phyloP scores from a whole-genome alignment of 1,140 invertebrate genomes.

The Notospermus geniculatus region DNA sequence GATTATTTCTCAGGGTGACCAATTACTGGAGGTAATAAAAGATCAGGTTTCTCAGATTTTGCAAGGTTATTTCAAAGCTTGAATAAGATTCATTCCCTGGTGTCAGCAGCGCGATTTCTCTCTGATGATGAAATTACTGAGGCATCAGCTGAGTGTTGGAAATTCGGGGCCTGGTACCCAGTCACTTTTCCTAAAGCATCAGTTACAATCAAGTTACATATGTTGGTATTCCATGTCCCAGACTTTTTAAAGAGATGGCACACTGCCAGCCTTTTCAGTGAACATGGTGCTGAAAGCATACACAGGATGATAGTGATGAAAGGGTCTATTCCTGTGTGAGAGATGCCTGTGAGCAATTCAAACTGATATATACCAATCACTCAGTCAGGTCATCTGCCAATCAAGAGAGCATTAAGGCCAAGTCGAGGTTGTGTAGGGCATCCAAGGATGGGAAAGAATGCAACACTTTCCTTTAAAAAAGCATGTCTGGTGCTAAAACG shows the following conservation, averaged over 20 bases:
- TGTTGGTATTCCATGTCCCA: not conserved
- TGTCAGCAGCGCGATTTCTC: not conserved
- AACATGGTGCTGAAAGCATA: not conserved
- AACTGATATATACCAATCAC: too few relatives aligned
- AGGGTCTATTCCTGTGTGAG: too few relatives aligned
- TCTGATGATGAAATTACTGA: not conserved
- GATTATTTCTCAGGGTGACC: not conserved
- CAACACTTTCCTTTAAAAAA: too few relatives aligned
- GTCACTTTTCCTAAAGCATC: not conserved
- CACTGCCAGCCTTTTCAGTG: not conserved
- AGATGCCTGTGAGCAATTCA: too few relatives aligned
- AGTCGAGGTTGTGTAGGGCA: too few relatives aligned
- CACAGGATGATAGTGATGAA: not conserved
- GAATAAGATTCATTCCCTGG: not conserved
- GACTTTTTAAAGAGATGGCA: not conserved
- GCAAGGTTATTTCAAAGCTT: not conserved
- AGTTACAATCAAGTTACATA: not conserved
- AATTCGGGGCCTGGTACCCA: conserved; percentile 1
- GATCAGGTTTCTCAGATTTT: not conserved
- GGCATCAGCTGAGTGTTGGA: not conserved
- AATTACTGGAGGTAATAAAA: not conserved
- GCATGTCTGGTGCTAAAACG: too few relatives aligned
- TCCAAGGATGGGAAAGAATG: too few relatives aligned
- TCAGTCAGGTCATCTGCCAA: too few relatives aligned
- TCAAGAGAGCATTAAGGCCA: too few relatives aligned